Conservation (phyloP, 2,113 vertebrate genomes). For the Pycnonotus jocosus region DNA sequence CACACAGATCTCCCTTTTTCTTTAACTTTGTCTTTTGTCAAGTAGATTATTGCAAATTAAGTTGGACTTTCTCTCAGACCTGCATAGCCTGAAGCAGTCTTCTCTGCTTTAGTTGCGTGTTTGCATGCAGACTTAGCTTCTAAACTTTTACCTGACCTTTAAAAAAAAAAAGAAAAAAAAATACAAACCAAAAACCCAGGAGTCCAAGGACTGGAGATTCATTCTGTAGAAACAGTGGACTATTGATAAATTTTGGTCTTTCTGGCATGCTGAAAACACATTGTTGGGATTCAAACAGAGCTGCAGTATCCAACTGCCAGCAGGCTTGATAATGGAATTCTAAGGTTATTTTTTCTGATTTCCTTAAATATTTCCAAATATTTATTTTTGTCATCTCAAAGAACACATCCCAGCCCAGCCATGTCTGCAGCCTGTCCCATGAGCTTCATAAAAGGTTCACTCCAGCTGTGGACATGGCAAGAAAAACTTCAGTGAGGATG, state of each 20-base stretch:
- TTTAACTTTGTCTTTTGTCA: not conserved
- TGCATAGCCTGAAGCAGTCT: not conserved
- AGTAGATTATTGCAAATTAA: not conserved
- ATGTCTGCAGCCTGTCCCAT: not conserved
- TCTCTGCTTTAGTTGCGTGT: not conserved
- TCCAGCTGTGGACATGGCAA: fast-evolving
- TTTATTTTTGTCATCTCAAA: not conserved
- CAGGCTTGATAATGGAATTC: not conserved
- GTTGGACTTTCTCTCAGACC: not conserved
- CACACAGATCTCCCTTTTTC: not conserved
- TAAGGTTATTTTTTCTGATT: not conserved
- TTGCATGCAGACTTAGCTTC: not conserved
- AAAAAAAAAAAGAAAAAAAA: not conserved
- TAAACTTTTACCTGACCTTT: not conserved
- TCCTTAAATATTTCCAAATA: not conserved
- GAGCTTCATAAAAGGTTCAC: fast-evolving
- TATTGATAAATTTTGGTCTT: not conserved
- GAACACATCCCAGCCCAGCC: not conserved
- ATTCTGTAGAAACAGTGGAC: not conserved
- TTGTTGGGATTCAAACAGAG: not conserved
- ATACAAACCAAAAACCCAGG: not conserved
- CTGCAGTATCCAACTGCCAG: not conserved
- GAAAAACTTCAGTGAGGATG: not conserved
- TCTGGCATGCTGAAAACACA: not conserved
- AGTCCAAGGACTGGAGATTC: not conserved